Conservation (phyloP, 2,888 invertebrate species). For the Thereva unica region DNA sequence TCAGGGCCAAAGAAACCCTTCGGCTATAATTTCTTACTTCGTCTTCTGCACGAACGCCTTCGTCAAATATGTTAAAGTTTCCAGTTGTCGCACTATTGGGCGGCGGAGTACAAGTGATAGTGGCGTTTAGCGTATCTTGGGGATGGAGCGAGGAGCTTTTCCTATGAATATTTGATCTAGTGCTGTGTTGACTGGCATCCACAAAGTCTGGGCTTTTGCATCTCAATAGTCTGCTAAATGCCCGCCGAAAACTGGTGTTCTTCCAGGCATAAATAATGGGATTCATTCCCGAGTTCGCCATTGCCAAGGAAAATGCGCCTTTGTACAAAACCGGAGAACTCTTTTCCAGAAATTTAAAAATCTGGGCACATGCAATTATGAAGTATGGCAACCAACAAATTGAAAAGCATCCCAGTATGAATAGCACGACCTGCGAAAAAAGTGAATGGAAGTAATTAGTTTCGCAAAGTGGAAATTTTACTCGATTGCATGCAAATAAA, state of each 20-base stretch:
- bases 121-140: constrained; percentile 39
- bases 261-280: constrained; percentile 87
- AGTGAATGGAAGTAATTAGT: too few species aligned
- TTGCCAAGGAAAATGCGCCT: constrained; percentile 71
- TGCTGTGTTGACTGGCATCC: constrained; percentile 49
- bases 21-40: constrained; percentile 21
- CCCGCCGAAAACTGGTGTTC: constrained; percentile 74
- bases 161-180: constrained; percentile 41
- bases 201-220: constrained; percentile 68
- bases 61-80: constrained; percentile 34
- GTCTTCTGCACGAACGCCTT: constrained; percentile 22
- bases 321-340: constrained; percentile 66
- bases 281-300: constrained; percentile 80
- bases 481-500: neutral
- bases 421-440: constrained; percentile 69
- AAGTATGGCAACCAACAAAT: constrained; percentile 83
- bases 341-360: constrained; percentile 61
- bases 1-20: constrained; percentile 26
- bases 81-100: constrained; percentile 38
- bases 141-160: constrained; percentile 43
- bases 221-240: constrained; percentile 69
- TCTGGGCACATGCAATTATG: constrained; percentile 67
- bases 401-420: constrained; percentile 78
- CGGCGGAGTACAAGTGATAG: constrained; percentile 33
- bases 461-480: neutral